Evolutionary conservation across 2,113 vertebrate species (phyloP), one percentile per base, ranked within the genome.

Genomic region (Tragulus kanchil): DNA sequence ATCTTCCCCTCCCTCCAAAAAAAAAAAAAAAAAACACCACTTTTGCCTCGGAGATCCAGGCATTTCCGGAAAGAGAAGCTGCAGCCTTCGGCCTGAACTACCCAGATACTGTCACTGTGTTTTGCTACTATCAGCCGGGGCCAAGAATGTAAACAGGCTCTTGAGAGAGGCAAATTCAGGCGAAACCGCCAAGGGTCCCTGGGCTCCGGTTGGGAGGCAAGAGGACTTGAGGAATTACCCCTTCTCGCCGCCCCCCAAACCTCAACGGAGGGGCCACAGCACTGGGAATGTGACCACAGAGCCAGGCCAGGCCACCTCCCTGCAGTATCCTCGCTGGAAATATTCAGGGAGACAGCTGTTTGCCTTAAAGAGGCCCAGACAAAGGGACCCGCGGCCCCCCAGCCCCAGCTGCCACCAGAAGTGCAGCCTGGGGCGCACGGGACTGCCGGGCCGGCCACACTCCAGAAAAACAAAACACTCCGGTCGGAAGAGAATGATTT

Each of bases 331-430:
- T 52, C 94, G n/a, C n/a, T 95, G 93, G 83, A 95, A 84, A 91
- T 64, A 89, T 28, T 42, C 88, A 71, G 54, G 78, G 93, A 96
- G 96, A 95, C 96, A 97, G 97, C 97, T 98, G 97, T 86, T 67
- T 42, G 96, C 69, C 88, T 96, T 71, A 42, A 83, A 62, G 84
- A 94, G 83, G 89, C 89, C 91, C 96, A 97, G 92, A 97, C 97
- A 97, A 97, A 97, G 92, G 89, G 84, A 69, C 61, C 89, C 9
- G 19, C 65, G 42, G 16, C 6, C 59, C 64, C 50, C 42, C 31
- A 8, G 36, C 89, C 61, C 58, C 48, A 52, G 86, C 65, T 28
- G 36, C 95, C 61, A 36, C 59, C 58, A 52, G 9, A 69, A 56
- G 26, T n/a, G 36, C 67, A 48, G 61, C 31, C 84, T 15, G 0